phyloP scores from a whole-genome alignment of 2,888 invertebrate genomes.

The Carabus problematicus region DNA sequence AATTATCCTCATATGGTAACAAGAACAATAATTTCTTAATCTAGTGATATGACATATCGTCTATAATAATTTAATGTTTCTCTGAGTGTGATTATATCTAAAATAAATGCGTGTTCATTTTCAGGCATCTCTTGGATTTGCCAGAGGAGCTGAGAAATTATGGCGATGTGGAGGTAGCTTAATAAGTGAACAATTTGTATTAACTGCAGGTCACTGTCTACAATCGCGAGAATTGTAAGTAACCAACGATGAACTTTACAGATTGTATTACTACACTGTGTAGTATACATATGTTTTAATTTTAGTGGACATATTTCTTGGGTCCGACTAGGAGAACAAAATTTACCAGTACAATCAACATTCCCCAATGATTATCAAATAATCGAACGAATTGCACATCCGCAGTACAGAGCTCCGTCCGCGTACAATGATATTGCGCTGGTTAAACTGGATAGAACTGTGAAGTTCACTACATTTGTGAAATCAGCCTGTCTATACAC shows the following conservation, averaged over 20 bases:
- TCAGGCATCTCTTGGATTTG: constrained; percentile 45
- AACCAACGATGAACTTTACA: not conserved
- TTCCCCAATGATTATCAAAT: constrained; percentile 50
- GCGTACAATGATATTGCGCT: constrained; percentile 62
- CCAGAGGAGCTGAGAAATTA: constrained; percentile 51
- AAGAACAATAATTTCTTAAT: constrained; percentile 22
- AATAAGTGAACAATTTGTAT: constrained; percentile 66
- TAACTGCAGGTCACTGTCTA: constrained; percentile 71
- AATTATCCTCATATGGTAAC: constrained; percentile 51
- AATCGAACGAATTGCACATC: constrained; percentile 53
- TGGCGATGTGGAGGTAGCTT: constrained; percentile 71
- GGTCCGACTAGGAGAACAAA: constrained; percentile 49
- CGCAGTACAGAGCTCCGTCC: constrained; percentile 54
- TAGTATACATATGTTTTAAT: constrained; percentile 9
- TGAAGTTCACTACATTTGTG: constrained; percentile 53
- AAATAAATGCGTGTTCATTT: constrained; percentile 15
- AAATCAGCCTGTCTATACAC: constrained; percentile 59
- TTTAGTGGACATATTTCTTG: constrained; percentile 46
- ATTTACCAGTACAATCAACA: constrained; percentile 44
- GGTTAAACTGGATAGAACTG: constrained; percentile 52
- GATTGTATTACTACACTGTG: constrained; percentile 4
- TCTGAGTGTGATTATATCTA: constrained; percentile 7
- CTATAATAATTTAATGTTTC: constrained; percentile 3
- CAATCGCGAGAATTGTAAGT: constrained; percentile 45
- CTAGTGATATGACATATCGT: too few relatives aligned